A percentile compares a stretch with the other conserved stretches of the same genome.
These are phyloP conservation scores for Cheilosia vernalis DNA, from an alignment of 2,888 invertebrate species.

Conservation along the genomic window DNA sequence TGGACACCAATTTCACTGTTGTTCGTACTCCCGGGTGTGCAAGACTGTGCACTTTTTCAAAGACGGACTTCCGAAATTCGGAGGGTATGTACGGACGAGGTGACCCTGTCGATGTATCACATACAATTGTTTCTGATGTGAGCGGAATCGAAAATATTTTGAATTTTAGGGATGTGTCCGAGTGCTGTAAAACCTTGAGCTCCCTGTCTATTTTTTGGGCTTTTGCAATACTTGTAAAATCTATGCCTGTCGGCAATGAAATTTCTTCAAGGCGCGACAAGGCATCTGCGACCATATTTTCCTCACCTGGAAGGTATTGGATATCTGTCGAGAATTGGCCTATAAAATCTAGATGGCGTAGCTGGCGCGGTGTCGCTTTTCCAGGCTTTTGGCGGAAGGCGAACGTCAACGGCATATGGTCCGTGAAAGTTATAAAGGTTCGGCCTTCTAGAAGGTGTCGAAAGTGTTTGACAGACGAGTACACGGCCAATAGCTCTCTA, in stretches of 20 bases:
- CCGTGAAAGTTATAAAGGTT: constrained; percentile 64
- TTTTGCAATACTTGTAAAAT: constrained; percentile 31
- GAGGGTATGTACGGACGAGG: constrained; percentile 33
- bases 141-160: constrained; percentile 25
- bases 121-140: background rate
- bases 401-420: constrained; percentile 75
- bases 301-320: constrained; percentile 59
- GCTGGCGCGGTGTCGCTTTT: constrained; percentile 80
- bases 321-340: constrained; percentile 67
- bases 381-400: constrained; percentile 78
- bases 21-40: constrained; percentile 24
- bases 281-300: constrained; percentile 65
- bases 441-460: constrained; percentile 71
- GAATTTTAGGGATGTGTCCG: constrained; percentile 20
- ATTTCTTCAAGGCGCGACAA: constrained; percentile 69
- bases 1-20: background rate
- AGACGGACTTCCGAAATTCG: constrained; percentile 18
- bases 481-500: constrained; percentile 58
- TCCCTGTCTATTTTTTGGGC: constrained; percentile 44
- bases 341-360: constrained; percentile 79
- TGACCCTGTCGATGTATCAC: constrained; percentile 19
- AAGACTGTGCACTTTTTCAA: constrained; percentile 24
- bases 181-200: constrained; percentile 27
- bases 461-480: constrained; percentile 78
- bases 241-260: constrained; percentile 20